phyloP scores from a whole-genome alignment of 2,888 invertebrate genomes.

The Serrognathus titanus region DNA sequence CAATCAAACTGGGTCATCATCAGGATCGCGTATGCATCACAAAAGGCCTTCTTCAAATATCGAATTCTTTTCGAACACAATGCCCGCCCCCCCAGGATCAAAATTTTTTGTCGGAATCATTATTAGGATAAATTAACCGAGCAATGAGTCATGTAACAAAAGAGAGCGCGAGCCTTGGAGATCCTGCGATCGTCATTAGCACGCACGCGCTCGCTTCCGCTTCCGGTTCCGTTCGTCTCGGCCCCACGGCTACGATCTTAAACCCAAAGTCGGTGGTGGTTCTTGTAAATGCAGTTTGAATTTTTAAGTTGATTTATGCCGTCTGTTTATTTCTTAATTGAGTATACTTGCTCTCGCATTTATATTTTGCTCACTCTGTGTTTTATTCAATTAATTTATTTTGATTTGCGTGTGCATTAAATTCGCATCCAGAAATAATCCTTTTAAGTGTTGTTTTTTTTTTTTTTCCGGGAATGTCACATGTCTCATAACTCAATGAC shows the following conservation, averaged over 20 bases:
- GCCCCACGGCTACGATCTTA: slow-evolving; percentile 35
- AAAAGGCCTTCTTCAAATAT: too few species aligned
- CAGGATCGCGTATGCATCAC: too few species aligned
- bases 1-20: too few species aligned
- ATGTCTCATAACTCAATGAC: background rate
- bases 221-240: slow-evolving; percentile 44
- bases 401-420: too few species aligned
- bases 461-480: too few species aligned
- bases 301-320: slow-evolving; percentile 45
- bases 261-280: slow-evolving; percentile 25
- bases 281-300: slow-evolving; percentile 41
- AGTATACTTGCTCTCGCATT: slow-evolving; percentile 44
- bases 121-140: slow-evolving; percentile 22
- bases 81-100: too few species aligned
- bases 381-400: too few species aligned
- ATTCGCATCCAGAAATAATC: too few species aligned
- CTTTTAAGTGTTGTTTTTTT: too few species aligned
- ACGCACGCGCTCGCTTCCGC: slow-evolving; percentile 48
- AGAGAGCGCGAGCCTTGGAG: slow-evolving; percentile 22
- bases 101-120: slow-evolving; percentile 15
- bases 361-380: slow-evolving; percentile 32
- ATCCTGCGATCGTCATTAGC: slow-evolving; percentile 43
- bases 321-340: slow-evolving; percentile 38
- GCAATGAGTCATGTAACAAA: slow-evolving; percentile 26
- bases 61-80: too few species aligned